Evolutionary conservation across 2,797 vertebrate species (phyloP).

Genomic region (Diceros bicornis): DNA sequence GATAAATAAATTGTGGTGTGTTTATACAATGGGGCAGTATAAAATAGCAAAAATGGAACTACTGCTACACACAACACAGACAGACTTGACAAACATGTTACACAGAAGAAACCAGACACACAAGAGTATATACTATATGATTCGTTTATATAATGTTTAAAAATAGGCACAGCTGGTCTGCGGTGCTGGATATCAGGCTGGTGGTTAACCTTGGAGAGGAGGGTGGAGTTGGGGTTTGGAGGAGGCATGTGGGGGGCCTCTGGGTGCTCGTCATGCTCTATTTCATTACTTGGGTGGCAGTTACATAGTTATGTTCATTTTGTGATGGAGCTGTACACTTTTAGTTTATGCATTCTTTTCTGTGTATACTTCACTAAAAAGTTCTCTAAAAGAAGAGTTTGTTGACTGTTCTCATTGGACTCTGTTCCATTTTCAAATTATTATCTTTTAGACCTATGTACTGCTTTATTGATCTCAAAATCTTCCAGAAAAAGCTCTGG

Average conservation of each 20-base stretch:
- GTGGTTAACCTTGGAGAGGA: not conserved
- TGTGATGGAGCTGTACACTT: not conserved
- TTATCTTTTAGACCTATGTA: not conserved
- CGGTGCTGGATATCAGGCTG: not conserved
- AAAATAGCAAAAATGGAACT: conserved; percentile 11
- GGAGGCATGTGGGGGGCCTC: not conserved
- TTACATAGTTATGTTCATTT: not conserved
- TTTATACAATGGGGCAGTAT: not conserved
- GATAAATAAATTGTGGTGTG: not conserved
- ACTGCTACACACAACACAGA: not conserved
- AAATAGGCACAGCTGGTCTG: not conserved
- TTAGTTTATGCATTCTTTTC: not conserved
- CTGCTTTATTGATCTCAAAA: not conserved
- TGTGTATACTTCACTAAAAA: not conserved
- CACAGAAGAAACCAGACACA: not conserved
- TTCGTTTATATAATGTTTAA: not conserved
- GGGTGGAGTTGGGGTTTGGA: not conserved
- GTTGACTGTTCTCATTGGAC: not conserved
- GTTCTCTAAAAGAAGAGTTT: not conserved
- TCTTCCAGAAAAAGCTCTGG: not conserved
- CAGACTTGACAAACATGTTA: not conserved
- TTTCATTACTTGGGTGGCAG: not conserved
- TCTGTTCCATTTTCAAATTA: not conserved
- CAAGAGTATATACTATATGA: not conserved
- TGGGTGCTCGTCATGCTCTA: not conserved